Percentiles rank a stretch among this genome's conserved stretches.
Evolutionary conservation across 2,797 vertebrate species (phyloP).

Genomic region (Anguilla pacifica): DNA sequence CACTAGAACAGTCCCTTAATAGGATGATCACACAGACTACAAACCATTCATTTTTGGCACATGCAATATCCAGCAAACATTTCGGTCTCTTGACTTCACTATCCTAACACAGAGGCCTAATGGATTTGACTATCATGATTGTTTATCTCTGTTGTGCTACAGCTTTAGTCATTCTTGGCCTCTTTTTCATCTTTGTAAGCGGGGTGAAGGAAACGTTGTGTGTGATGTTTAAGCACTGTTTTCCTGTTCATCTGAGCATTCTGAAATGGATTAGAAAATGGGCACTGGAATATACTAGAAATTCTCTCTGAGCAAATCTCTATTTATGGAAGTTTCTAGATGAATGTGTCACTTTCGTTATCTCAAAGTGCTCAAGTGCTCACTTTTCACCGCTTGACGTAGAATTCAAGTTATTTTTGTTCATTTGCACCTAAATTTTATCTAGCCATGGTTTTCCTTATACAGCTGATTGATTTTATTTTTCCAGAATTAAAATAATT

Average conservation of each 20-base stretch:
- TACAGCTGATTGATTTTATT: background rate
- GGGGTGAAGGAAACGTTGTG: background rate
- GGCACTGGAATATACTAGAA: background rate
- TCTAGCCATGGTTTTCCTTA: background rate
- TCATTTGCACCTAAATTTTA: background rate
- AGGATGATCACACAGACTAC: background rate
- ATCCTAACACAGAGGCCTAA: background rate
- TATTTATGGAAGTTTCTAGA: background rate
- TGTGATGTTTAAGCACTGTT: background rate
- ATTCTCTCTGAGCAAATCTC: background rate
- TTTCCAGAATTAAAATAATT: background rate
- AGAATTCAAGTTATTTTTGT: background rate
- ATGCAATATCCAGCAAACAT: constrained; percentile 19
- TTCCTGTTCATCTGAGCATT: background rate
- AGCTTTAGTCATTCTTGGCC: background rate
- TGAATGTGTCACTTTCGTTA: background rate
- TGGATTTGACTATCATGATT: background rate
- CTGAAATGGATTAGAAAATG: background rate
- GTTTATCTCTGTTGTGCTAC: background rate
- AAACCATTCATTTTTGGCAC: background rate
- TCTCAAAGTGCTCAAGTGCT: background rate
- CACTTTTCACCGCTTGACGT: background rate
- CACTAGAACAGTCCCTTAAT: background rate
- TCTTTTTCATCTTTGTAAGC: background rate
- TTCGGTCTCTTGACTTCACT: background rate